These are phyloP conservation scores for Corythoichthys haematopterus DNA, from an alignment of 2,113 vertebrate genomes.

Conservation along the genomic window DNA sequence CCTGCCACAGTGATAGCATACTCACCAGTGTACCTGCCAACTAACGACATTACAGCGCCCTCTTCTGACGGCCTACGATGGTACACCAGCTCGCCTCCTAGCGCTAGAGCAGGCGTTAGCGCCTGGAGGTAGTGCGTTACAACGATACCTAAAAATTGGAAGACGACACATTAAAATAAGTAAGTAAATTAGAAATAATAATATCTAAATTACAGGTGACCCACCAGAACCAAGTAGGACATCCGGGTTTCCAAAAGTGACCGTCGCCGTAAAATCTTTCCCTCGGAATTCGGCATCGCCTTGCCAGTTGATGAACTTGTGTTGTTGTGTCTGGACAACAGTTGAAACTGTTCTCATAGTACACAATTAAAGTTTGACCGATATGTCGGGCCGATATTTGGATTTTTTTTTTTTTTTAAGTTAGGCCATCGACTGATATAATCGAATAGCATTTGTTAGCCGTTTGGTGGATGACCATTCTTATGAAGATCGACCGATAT, in stretches of 20 bases:
- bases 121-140: conserved; percentile 86
- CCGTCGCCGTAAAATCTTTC: conserved; percentile 77
- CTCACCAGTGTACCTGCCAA: conserved; percentile 83
- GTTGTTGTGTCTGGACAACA: conserved; percentile 80
- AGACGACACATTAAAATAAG: background rate
- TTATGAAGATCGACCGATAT: too few relatives aligned
- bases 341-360: background rate
- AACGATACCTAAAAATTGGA: conserved; percentile 73
- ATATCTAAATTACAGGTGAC: background rate
- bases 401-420: too few relatives aligned
- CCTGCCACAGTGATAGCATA: background rate
- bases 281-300: conserved; percentile 84
- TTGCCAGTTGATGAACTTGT: conserved; percentile 92
- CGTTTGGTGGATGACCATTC: too few relatives aligned
- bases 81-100: conserved; percentile 86
- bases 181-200: background rate
- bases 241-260: conserved; percentile 87
- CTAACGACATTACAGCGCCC: conserved; percentile 79
- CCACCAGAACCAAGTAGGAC: conserved; percentile 83
- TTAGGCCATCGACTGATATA: too few relatives aligned
- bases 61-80: conserved; percentile 85
- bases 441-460: too few relatives aligned
- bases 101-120: conserved; percentile 76
- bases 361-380: too few relatives aligned
- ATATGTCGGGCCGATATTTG: too few relatives aligned